These are phyloP conservation scores for Rhinatrema bivittatum DNA, from an alignment of 2,797 vertebrate species.

Conservation along the genomic window DNA sequence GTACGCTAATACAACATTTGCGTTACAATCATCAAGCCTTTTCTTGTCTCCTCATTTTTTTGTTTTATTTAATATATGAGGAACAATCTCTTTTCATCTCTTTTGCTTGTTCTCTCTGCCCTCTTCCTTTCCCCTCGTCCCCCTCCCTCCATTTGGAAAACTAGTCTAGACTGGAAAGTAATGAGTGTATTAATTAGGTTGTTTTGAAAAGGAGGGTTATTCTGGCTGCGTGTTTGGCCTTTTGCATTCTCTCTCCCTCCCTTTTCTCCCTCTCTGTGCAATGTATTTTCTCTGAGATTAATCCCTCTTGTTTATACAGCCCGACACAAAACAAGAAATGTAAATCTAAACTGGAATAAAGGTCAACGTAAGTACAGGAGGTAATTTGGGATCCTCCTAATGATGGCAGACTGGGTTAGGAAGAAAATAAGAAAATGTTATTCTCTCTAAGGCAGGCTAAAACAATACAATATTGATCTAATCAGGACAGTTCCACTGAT, in stretches of 20 bases:
- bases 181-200: constrained; percentile 74
- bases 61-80: constrained; percentile 1
- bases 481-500: too few species aligned
- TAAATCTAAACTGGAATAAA: too few species aligned
- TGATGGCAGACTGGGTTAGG: accelerated
- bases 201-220: constrained; percentile 43
- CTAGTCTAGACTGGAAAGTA: constrained; percentile 62
- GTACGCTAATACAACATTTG: constrained; percentile 42
- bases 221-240: constrained; percentile 31
- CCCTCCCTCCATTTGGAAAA: constrained; percentile 24
- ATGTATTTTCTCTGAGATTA: constrained; percentile 6
- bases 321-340: constrained; percentile 23
- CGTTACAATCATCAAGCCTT: constrained; percentile 37
- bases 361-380: too few species aligned
- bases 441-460: background rate
- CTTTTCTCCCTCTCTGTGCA: constrained; percentile 17
- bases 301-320: constrained; percentile 22
- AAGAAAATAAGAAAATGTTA: background rate
- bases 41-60: constrained; percentile 26
- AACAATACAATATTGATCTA: too few species aligned
- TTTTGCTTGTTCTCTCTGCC: too few species aligned
- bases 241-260: constrained; percentile 1
- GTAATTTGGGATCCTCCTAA: constrained; percentile 2
- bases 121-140: constrained; percentile 10
- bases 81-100: too few species aligned